These are phyloP conservation scores for Petrolisthes cinctipes DNA, from an alignment of 2,888 invertebrate species.

Conservation along the genomic window DNA sequence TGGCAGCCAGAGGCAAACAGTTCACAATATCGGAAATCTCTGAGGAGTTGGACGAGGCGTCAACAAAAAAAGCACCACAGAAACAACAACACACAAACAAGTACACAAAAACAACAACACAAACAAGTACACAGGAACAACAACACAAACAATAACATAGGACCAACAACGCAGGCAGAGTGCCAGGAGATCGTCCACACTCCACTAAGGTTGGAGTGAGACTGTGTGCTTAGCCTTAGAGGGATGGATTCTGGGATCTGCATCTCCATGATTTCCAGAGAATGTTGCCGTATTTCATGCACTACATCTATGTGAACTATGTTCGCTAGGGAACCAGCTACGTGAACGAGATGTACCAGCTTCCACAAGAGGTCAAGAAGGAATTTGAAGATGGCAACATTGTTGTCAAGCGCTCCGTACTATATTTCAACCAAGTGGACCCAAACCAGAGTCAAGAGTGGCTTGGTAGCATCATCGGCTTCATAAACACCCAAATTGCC, in stretches of 20 bases:
- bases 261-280: conserved; percentile 16
- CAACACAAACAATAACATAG: too few relatives aligned
- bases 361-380: conserved; percentile 42
- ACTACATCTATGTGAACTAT: conserved; percentile 35
- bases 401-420: conserved; percentile 42
- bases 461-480: conserved; percentile 38
- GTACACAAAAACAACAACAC: too few relatives aligned
- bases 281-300: conserved; percentile 9
- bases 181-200: conserved; percentile 23
- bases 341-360: conserved; percentile 50
- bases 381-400: conserved; percentile 51
- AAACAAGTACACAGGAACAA: too few relatives aligned
- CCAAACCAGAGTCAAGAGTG: conserved; percentile 46
- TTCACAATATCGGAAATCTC: too few relatives aligned
- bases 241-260: conserved; percentile 5
- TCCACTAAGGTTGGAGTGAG: too few relatives aligned
- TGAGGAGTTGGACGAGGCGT: too few relatives aligned
- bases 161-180: too few relatives aligned
- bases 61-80: too few relatives aligned
- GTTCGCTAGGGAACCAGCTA: conserved; percentile 31
- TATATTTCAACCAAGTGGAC: conserved; percentile 41
- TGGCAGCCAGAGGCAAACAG: too few relatives aligned
- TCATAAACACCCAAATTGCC: conserved; percentile 34
- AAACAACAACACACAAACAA: too few relatives aligned
- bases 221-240: conserved; percentile 19